phyloP scores from a whole-genome alignment of 2,797 vertebrate species.

The Momotus momota region DNA sequence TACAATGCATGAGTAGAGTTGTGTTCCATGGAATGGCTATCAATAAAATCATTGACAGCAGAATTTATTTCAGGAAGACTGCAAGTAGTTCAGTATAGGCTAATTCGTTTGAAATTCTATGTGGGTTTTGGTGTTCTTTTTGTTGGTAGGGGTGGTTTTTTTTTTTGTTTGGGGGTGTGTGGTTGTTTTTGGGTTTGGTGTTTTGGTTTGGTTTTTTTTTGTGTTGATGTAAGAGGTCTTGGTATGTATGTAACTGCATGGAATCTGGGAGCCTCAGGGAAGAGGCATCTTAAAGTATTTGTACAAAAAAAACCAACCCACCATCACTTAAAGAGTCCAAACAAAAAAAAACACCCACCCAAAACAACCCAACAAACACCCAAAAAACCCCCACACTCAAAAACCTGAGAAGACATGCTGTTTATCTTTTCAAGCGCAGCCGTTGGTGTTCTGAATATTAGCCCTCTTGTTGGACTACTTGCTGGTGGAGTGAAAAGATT shows the following conservation, averaged over 20 bases:
- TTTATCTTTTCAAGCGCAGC: not conserved
- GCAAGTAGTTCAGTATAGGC: not conserved
- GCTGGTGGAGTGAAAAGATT: not conserved
- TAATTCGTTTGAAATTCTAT: not conserved
- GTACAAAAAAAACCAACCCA: too few species aligned
- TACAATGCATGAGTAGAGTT: not conserved
- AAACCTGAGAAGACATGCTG: not conserved
- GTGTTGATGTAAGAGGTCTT: not conserved
- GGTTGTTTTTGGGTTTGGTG: too few species aligned
- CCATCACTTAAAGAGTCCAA: too few species aligned
- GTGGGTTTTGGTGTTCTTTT: too few species aligned
- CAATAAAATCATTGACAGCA: not conserved
- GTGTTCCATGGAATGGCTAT: not conserved
- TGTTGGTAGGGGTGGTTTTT: too few species aligned
- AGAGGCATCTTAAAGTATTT: not conserved
- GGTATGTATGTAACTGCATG: not conserved
- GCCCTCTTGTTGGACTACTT: not conserved
- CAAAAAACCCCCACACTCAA: too few species aligned
- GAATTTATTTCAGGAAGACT: not conserved
- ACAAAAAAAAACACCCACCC: not conserved
- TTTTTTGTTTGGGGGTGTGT: too few species aligned
- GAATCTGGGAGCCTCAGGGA: not conserved
- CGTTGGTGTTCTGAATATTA: not conserved
- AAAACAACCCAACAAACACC: not conserved
- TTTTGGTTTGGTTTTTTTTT: not conserved